Conservation (phyloP, 2,888 invertebrate species). For the Caenorhabditis becei region DNA sequence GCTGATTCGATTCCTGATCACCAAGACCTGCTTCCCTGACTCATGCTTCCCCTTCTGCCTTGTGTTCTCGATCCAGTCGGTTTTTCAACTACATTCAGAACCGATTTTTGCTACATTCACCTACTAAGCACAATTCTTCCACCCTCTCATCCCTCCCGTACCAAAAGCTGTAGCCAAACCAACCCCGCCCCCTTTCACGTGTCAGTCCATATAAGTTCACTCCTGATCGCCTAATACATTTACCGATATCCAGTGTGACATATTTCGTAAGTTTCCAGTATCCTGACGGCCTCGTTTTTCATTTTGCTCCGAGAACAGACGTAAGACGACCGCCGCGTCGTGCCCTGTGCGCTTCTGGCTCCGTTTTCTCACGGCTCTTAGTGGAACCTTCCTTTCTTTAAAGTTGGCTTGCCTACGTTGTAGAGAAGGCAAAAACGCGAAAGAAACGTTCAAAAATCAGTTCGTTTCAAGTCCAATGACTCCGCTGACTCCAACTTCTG, state of each 20-base stretch:
- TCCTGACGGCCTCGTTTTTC: not conserved
- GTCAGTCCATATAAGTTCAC: not conserved
- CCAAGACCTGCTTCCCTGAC: not conserved
- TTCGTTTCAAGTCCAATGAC: not conserved
- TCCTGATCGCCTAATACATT: conserved; percentile 3
- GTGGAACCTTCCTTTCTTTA: not conserved
- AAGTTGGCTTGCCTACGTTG: not conserved
- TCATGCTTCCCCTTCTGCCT: conserved; percentile 1
- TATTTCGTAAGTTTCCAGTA: conserved; percentile 4
- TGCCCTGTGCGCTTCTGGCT: not conserved
- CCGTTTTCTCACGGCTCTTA: not conserved
- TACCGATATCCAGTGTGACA: conserved; percentile 8
- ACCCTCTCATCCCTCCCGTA: conserved; percentile 18
- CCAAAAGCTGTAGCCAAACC: not conserved
- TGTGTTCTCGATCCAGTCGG: conserved; percentile 13
- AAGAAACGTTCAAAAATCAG: not conserved
- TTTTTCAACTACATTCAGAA: conserved; percentile 22
- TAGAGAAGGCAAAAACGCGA: not conserved
- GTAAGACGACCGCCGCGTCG: conserved; percentile 1
- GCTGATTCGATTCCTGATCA: too few species aligned
- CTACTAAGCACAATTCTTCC: conserved; percentile 29
- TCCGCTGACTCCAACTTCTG: not conserved
- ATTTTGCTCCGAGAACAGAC: not conserved
- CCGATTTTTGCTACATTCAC: conserved; percentile 33
- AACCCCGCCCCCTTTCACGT: conserved; percentile 5